Evolutionary conservation across 2,797 vertebrate genomes (phyloP), one percentile per base, ranked within the genome.

Genomic region (Hypotaenidia philippensis): DNA sequence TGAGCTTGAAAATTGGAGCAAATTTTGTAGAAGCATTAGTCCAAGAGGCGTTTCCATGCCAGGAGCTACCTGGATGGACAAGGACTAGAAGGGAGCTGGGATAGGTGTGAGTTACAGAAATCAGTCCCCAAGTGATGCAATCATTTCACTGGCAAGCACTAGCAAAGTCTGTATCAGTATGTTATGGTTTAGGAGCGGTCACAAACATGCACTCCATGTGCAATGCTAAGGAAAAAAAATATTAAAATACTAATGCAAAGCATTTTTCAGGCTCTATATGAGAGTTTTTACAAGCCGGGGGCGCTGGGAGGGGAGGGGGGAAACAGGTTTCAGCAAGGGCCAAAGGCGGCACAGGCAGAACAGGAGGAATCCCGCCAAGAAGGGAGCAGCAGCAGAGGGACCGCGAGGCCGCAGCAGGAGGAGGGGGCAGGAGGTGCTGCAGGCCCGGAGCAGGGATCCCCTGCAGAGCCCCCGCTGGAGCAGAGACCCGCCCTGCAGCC

Each of bases 111-210:
- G 11, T 1, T 70, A 13, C 38, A 32, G 38, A 4, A 7, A 17
- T 22, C 1, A 0, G 12, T 7, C 11, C 2, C 16, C 13, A 66
- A 27, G 7, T 4, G 13, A 29, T 44, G 12, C 14, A 31, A 19
- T 29, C 6, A 7, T 19, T 83, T 83, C 21, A 31, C 4, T 25
- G 38, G 29, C 32, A 40, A 40, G 22, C 7, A 32, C 5, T n/a
- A 56, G 8, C 8, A 41, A 41, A 16, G 4, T 66, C 12, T 50
- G 8, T 36, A 36, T 55, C 52, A 55, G 5, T 21, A 5, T 6
- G 1, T 12, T 40, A 36, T 40, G 49, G 3, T 38, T 80, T 29
- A 45, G 74, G 44, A 83, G 16, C 21, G 40, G 11, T 65, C 16
- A 40, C 41, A 69, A 47, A 8, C 7, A 31, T n/a, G 55, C 6